Percentiles rank a stretch among this genome's conserved stretches.
These are phyloP conservation scores for Plestiodon gilberti DNA, from an alignment of 2,113 vertebrate genomes.

Conservation along the genomic window DNA sequence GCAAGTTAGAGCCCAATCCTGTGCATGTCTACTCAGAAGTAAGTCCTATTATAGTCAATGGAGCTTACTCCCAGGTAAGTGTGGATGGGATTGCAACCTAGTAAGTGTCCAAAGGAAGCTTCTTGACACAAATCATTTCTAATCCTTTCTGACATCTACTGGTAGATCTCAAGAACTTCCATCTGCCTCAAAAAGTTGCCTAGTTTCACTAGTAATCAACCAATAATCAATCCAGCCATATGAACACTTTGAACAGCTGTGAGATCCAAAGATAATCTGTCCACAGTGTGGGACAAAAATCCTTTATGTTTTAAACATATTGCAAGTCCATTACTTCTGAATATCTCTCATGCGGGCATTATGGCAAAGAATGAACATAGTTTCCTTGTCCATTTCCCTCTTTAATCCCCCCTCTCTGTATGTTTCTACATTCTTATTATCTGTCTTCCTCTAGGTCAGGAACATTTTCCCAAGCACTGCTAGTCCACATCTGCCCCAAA, in stretches of 20 bases:
- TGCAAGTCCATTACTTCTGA: neutral
- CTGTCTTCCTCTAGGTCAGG: neutral
- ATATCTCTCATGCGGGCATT: neutral
- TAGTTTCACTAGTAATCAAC: neutral
- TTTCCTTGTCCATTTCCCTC: neutral
- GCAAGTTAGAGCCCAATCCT: no score
- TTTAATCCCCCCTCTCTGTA: neutral
- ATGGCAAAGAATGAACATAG: neutral
- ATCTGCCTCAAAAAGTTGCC: neutral
- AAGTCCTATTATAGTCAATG: no score
- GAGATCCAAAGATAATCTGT: neutral
- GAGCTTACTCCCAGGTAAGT: no score
- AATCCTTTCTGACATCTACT: neutral
- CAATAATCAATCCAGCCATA: neutral
- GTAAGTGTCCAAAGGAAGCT: neutral
- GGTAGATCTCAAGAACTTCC: neutral
- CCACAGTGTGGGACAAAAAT: neutral
- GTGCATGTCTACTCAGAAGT: no score
- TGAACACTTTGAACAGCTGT: neutral
- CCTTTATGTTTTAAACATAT: neutral
- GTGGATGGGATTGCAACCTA: no score
- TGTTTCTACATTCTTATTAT: neutral
- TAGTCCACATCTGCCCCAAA: slow-evolving; percentile 8
- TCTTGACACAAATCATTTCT: neutral
- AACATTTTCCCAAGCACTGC: neutral